Evolutionary conservation across 37 sponge, comb jelly and placozoan species (phyloP).

Genomic region (Eunapius fragilis): DNA sequence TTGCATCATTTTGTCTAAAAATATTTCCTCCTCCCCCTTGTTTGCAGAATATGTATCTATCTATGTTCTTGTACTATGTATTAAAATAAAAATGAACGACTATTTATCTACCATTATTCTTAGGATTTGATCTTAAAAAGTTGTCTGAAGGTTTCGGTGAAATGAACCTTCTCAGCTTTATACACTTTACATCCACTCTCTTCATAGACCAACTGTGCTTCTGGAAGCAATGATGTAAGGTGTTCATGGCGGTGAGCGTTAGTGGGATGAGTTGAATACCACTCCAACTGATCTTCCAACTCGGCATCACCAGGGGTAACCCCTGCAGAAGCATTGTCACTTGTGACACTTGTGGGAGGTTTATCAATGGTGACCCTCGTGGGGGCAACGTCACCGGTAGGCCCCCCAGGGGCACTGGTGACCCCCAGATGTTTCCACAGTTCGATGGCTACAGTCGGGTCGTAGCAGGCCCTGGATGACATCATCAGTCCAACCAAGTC

Average conservation of each 20-base stretch:
- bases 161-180: too few species aligned
- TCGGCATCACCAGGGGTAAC: background rate
- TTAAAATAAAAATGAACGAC: too few species aligned
- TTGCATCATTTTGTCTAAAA: background rate
- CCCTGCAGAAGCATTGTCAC: background rate
- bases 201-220: conserved; percentile 9
- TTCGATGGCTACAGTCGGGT: conserved; percentile 31
- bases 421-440: conserved; percentile 14
- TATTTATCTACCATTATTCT: too few species aligned
- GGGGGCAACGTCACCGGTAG: too few species aligned
- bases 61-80: too few species aligned
- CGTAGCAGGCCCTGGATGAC: conserved; percentile 66
- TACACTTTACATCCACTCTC: too few species aligned
- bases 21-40: background rate
- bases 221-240: conserved; percentile 19
- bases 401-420: too few species aligned
- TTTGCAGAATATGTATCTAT: too few species aligned
- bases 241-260: conserved; percentile 31
- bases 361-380: too few species aligned
- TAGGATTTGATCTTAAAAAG: too few species aligned
- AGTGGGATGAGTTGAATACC: conserved; percentile 49
- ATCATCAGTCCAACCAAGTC: conserved; percentile 67
- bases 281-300: background rate
- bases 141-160: background rate
- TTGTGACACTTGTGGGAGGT: too few species aligned